Evolutionary conservation across 2,113 vertebrate species (phyloP), one percentile per base, ranked within the genome.

Genomic region (Stigmatopora nigra): DNA sequence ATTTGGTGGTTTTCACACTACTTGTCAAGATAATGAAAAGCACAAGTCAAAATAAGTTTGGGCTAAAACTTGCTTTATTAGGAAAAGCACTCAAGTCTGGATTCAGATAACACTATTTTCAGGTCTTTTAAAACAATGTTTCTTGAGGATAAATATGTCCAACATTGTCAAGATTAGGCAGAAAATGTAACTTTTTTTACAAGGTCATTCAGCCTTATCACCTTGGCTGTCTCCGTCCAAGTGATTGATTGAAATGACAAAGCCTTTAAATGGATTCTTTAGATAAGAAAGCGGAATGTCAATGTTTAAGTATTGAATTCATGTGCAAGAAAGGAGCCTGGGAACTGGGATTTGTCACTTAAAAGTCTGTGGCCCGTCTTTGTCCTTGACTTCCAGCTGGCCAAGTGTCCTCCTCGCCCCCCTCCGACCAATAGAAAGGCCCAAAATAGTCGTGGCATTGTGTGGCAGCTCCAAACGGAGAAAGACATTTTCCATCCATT

Each of bases 221-320:
- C 53, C 22, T 22, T 44, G 0, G 11, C 38, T 1, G 58, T 60
- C 36, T 41, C n/a, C 9, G 71, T 67, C 31, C 75, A 75, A 81
- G 82, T 79, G 79, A 88, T 77, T 76, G 72, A 81, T 84, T 67
- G 62, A 55, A 77, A 67, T 65, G 76, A 78, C 78, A 77, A 68
- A 79, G 75, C 68, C 64, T 45, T 45, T 78, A 76, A 85, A 89
- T 71, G 72, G 79, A 84, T 82, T 81, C 80, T 78, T 70, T 14
- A 77, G 85, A 90, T 87, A 88, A 84, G 75, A 80, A 70, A 58
- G 63, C 80, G 64, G 70, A 85, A 78, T 76, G 88, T 78, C 81
- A 86, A 87, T 86, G 82, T 87, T 86, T 84, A 75, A 67, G 49
- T 35, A 47, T 47, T 70, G 49, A 72, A 82, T 79, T 83, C 79